phyloP scores from a whole-genome alignment of 2,888 invertebrate species.

The Itoplectis maculator region DNA sequence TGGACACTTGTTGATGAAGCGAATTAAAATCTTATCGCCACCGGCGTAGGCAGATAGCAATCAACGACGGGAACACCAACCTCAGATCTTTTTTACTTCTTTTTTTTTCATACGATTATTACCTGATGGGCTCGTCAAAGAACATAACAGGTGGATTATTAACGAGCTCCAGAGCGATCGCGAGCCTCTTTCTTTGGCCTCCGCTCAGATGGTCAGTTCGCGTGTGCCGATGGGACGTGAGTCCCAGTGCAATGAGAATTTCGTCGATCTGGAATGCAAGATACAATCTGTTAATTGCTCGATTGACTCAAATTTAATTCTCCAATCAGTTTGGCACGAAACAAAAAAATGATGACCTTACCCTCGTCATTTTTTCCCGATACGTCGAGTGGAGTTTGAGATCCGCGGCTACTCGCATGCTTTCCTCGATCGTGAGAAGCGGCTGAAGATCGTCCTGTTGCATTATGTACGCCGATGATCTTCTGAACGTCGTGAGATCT shows the following conservation, averaged over 20 bases:
- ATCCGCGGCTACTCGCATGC: conserved; percentile 94
- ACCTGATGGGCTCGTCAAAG: conserved; percentile 98
- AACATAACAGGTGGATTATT: conserved; percentile 97
- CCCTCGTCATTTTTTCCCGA: conserved; percentile 89
- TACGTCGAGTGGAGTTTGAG: conserved; percentile 91
- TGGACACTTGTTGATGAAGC: neutral
- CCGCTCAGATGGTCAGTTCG: conserved; percentile 92
- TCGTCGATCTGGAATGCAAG: conserved; percentile 89
- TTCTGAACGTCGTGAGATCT: conserved; percentile 87
- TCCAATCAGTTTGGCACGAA: neutral
- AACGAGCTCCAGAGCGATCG: conserved; percentile 95
- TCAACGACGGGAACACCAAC: neutral
- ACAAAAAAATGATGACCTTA: conserved; percentile 80
- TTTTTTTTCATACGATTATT: conserved; percentile 66
- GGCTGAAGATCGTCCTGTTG: conserved; percentile 94
- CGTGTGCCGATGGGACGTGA: conserved; percentile 89
- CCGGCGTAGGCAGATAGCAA: neutral
- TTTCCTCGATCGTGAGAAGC: conserved; percentile 93
- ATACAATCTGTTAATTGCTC: neutral
- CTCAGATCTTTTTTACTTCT: neutral
- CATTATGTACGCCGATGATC: conserved; percentile 91
- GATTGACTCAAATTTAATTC: neutral
- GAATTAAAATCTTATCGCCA: neutral
- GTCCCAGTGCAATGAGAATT: conserved; percentile 91
- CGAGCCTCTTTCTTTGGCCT: conserved; percentile 95